Conservation (phyloP, 1,140 invertebrate species). For the Drosophila tsacasi region DNA sequence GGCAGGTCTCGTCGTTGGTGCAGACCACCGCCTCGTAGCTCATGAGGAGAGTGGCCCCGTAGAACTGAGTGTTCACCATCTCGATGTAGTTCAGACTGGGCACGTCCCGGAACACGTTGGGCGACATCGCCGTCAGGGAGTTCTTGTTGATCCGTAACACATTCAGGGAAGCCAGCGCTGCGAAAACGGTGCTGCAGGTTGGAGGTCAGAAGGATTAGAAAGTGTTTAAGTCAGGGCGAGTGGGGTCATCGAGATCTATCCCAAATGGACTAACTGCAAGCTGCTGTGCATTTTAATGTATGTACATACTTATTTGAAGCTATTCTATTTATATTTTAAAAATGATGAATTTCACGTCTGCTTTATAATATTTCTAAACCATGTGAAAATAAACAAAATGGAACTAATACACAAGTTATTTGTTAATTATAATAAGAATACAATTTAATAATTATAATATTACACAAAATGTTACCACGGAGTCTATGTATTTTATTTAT, state of each 20-base stretch:
- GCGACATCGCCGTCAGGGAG: conserved; percentile 49
- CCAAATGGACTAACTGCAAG: neutral
- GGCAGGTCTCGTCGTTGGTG: conserved; percentile 72
- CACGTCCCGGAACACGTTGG: conserved; percentile 37
- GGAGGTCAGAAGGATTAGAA: conserved; percentile 18
- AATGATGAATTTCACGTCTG: too few relatives aligned
- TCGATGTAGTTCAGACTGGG: conserved; percentile 50
- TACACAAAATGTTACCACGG: neutral
- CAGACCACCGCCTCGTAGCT: conserved; percentile 82
- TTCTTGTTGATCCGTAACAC: conserved; percentile 63
- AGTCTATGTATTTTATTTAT: neutral
- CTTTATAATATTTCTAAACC: neutral
- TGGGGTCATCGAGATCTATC: conserved; percentile 4
- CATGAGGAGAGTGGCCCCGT: conserved; percentile 70
- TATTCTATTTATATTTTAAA: neutral
- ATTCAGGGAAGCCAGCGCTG: conserved; percentile 47
- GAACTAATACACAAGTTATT: neutral
- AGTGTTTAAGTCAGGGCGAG: neutral
- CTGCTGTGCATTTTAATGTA: conserved; percentile 10
- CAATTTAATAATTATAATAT: neutral
- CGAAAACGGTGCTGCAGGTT: conserved; percentile 60
- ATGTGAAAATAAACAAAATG: neutral
- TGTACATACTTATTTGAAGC: neutral
- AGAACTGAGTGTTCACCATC: conserved; percentile 70
- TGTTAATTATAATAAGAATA: neutral